Base-by-base conservation (phyloP, 2,797 vertebrate genomes). In the Acanthornis magna region DNA sequence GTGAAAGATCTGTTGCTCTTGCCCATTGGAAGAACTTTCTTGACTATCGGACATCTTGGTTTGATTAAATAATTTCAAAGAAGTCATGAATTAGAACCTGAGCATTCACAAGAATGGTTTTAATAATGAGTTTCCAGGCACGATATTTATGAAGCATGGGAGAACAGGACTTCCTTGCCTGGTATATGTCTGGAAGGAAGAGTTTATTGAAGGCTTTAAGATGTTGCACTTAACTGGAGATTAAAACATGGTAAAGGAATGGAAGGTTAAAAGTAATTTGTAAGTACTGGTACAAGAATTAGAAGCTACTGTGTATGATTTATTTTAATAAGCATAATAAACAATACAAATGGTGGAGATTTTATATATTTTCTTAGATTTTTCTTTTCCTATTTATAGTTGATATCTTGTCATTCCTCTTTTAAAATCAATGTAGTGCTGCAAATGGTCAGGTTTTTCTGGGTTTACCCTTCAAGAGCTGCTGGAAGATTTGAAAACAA, bases 21-120 rank as follows among this genome's bases (percentile, higher is more conserved):
- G 91, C 91, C 89, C 54, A 75, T n/a, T 97, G 93, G 92, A 96
- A 97, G 94, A 95, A 91, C 95, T 97, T 92, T 80, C 96, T 90
- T 92, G 89, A 91, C 76, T 95, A 72, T 96, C 47, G 9, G 68
- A 93, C 92, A 95, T 93, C 63, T 79, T 96, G 92, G 42, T 73
- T 97, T 96, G 80, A 95, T 97, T 96, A 97, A 96, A 89, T 61
- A 36, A 4, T 94, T 91, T 93, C 89, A 91, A 65, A 86, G 84
- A 86, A 91, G 76, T 88, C 48, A 73, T 91, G 70, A 95, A 93
- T 75, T 85, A 79, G 74, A 76, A 38, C 38, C 77, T 78, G 58
- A 80, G 71, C 70, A 75, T 93, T 96, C 75, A 85, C 42, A 25
- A 8, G 81, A 88, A 65, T 61, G 65, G 32, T 84, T 91, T 85